phyloP scores from a whole-genome alignment of 2,888 invertebrate species.

The Dynastes grantii region DNA sequence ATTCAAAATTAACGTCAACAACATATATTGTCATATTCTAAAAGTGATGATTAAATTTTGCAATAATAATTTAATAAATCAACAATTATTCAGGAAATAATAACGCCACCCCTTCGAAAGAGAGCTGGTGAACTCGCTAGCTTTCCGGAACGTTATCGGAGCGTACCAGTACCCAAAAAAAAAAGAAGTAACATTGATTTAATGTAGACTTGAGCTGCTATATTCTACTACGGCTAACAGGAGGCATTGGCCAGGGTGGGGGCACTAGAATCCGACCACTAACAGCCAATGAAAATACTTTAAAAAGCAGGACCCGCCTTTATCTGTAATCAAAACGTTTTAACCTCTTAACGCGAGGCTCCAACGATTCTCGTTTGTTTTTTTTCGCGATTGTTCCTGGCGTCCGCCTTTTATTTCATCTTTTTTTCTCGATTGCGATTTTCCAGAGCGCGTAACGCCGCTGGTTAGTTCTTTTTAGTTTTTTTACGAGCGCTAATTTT shows the following conservation, averaged over 20 bases:
- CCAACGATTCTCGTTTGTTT: conserved; percentile 11
- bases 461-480: conserved; percentile 8
- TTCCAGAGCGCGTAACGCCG: not conserved
- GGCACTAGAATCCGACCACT: conserved; percentile 22
- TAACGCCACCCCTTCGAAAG: too few relatives aligned
- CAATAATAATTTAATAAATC: too few relatives aligned
- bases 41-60: too few relatives aligned
- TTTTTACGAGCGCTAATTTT: not conserved
- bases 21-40: too few relatives aligned
- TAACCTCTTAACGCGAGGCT: conserved; percentile 35
- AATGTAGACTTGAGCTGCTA: conserved; percentile 34
- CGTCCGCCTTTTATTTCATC: not conserved
- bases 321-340: conserved; percentile 36
- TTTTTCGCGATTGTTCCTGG: conserved; percentile 10
- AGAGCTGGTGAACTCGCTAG: too few relatives aligned
- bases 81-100: too few relatives aligned
- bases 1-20: too few relatives aligned
- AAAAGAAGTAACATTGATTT: conserved; percentile 43
- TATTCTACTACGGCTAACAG: not conserved
- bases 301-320: conserved; percentile 47
- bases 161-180: not conserved
- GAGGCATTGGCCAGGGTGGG: conserved; percentile 2
- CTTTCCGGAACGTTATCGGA: not conserved
- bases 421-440: not conserved
- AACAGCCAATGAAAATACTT: conserved; percentile 54